A percentile compares a stretch with the other conserved stretches of the same genome.
phyloP scores from a whole-genome alignment of 2,888 invertebrate species.

The Carabus problematicus region DNA sequence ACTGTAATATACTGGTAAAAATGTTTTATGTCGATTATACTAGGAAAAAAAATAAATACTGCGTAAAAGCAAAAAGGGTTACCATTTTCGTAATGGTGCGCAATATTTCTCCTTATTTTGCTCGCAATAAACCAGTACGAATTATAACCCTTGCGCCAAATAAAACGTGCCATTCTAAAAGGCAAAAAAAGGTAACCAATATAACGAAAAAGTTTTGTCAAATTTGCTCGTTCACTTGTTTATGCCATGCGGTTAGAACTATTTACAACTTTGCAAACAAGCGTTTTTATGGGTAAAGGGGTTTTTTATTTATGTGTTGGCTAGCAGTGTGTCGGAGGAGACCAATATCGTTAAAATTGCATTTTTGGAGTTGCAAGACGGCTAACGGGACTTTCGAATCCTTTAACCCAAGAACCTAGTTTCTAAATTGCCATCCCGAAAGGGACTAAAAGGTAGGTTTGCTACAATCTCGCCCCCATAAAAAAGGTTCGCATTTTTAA shows the following conservation, averaged over 20 bases:
- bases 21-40: constrained; percentile 7
- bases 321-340: not conserved
- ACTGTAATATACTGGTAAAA: not conserved
- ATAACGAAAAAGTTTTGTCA: constrained; percentile 12
- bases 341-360: constrained; percentile 20
- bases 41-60: not conserved
- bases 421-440: constrained; percentile 26
- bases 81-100: constrained; percentile 10
- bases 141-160: constrained; percentile 12
- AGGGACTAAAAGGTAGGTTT: constrained; percentile 27
- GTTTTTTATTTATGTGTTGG: constrained; percentile 12
- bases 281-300: constrained; percentile 30
- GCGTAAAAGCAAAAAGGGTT: constrained; percentile 26
- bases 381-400: constrained; percentile 28
- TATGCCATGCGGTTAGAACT: constrained; percentile 19
- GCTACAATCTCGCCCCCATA: constrained; percentile 32
- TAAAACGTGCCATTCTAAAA: constrained; percentile 16
- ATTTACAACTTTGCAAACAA: constrained; percentile 30
- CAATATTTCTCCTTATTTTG: constrained; percentile 12
- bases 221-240: too few relatives aligned
- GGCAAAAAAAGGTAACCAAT: constrained; percentile 2
- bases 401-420: constrained; percentile 7
- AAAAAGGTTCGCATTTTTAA: constrained; percentile 40
- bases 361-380: constrained; percentile 17
- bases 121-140: constrained; percentile 24